These are phyloP conservation scores for Elgaria multicarinata DNA, from an alignment of 2,113 vertebrate species.

Conservation along the genomic window DNA sequence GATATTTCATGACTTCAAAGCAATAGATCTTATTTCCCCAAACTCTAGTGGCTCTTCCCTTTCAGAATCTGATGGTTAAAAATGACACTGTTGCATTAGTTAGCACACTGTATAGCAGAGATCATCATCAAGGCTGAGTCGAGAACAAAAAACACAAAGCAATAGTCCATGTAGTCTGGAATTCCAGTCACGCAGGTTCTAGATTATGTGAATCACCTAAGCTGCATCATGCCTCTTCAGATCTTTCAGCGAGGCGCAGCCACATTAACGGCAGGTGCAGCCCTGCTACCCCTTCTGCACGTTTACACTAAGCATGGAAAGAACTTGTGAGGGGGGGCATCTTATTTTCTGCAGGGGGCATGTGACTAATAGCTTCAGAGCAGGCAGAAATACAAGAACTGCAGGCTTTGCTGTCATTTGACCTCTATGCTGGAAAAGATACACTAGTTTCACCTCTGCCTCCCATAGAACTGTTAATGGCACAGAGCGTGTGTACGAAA, in stretches of 20 bases:
- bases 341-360: neutral
- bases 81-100: neutral
- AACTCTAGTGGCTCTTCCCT: neutral
- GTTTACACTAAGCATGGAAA: neutral
- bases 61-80: slow-evolving; percentile 24
- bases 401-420: neutral
- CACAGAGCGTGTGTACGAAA: too few relatives aligned
- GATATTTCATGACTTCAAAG: neutral
- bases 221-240: neutral
- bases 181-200: neutral
- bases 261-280: neutral
- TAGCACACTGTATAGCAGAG: neutral
- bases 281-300: neutral
- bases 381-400: neutral
- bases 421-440: neutral
- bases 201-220: neutral
- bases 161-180: neutral
- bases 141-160: neutral
- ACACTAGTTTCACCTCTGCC: neutral
- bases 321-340: neutral
- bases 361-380: neutral
- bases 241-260: neutral
- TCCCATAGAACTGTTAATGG: neutral
- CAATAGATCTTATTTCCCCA: neutral
- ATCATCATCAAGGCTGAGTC: neutral